phyloP scores from a whole-genome alignment of 2,113 vertebrate genomes.

The Zosterops hypoxanthus region DNA sequence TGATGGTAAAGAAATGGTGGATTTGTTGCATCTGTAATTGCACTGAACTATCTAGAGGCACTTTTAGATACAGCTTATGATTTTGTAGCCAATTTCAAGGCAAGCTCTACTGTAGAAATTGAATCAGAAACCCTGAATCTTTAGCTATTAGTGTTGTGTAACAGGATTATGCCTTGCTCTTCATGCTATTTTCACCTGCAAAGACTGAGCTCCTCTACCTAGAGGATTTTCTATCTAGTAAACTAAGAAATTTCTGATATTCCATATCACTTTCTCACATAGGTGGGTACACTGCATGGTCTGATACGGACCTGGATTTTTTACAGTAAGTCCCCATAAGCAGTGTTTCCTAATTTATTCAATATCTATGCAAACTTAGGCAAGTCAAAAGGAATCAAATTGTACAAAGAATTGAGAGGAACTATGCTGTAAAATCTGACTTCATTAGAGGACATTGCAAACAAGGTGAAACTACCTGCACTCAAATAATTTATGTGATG shows the following conservation, averaged over 20 bases:
- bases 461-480: not conserved
- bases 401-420: not conserved
- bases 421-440: not conserved
- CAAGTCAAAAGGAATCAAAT: not conserved
- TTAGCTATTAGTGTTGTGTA: not conserved
- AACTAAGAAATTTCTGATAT: not conserved
- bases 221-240: not conserved
- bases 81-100: slow-evolving; percentile 30
- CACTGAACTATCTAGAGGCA: not conserved
- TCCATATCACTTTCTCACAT: not conserved
- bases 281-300: not conserved
- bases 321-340: not conserved
- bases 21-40: not conserved
- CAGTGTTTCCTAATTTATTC: not conserved
- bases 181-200: not conserved
- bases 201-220: not conserved
- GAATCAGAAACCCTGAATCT: slow-evolving; percentile 9
- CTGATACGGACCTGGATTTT: not conserved
- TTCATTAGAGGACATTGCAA: not conserved
- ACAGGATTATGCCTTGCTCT: not conserved
- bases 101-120: slow-evolving; percentile 2
- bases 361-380: not conserved
- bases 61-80: not conserved
- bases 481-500: not conserved
- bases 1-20: not conserved